These are phyloP conservation scores for Lingula anatina DNA, from an alignment of 2,888 invertebrate genomes.

Conservation along the genomic window DNA sequence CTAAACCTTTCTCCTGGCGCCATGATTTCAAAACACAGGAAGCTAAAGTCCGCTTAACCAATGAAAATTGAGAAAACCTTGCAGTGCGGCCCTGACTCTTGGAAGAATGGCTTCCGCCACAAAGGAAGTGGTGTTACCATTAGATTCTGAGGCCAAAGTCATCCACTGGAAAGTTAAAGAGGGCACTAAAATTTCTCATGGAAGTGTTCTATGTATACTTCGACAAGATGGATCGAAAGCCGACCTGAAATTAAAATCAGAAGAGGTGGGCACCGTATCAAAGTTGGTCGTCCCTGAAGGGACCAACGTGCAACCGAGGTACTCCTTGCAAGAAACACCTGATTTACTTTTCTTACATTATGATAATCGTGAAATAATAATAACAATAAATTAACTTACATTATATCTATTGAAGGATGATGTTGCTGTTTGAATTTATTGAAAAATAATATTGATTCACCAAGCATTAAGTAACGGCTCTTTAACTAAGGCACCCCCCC, in stretches of 20 bases:
- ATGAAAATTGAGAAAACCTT: no score
- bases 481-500: no score
- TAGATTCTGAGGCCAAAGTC: constrained; percentile 57
- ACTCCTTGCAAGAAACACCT: constrained; percentile 56
- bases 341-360: no score
- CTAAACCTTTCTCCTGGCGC: not conserved
- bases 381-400: no score
- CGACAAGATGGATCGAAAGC: constrained; percentile 61
- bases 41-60: no score
- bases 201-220: constrained; percentile 77
- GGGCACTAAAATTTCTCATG: constrained; percentile 75
- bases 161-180: constrained; percentile 83
- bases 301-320: constrained; percentile 75
- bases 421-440: no score
- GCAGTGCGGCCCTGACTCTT: no score
- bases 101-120: no score
- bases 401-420: no score
- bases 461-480: no score
- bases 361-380: no score
- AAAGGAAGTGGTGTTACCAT: not conserved
- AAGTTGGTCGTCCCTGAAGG: constrained; percentile 78
- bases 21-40: not conserved
- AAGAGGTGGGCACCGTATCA: constrained; percentile 73
- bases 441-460: no score
- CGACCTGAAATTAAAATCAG: constrained; percentile 70